Evolutionary conservation across 2,113 vertebrate species (phyloP), one percentile per base, ranked within the genome.

Genomic region (Nothocercus julius): DNA sequence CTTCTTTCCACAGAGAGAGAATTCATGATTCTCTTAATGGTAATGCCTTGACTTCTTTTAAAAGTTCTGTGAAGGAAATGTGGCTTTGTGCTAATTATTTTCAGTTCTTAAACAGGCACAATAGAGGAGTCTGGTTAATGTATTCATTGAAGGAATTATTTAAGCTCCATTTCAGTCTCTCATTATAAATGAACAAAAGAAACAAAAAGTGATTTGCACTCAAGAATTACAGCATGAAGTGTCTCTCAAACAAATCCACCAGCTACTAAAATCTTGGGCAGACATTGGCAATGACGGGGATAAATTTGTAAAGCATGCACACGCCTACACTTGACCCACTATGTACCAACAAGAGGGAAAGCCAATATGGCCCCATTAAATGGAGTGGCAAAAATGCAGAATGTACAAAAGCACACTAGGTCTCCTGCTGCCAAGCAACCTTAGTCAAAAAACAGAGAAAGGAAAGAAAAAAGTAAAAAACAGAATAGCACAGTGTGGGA

Each of bases 131-230:
- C 96, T 95, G 93, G 93, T 96, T 97, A 97, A 97, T 94, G 96
- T 95, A 97, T 97, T 98, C 97, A 98, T 92, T 96, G 94, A 96
- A 96, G 86, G 96, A 97, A 97, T 98, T 98, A 98, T 94, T 98
- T 97, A 97, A 98, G 97, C 97, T 98, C 95, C 97, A 98, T 97
- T 97, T 98, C 97, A 97, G 90, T 91, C 92, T 94, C 97, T 97
- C 91, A 94, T 97, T 98, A 97, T 96, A 95, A 93, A 82, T 47
- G 87, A 94, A 98, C 95, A 98, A 98, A 98, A 97, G 97, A 96
- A 97, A 98, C 95, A 97, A 96, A 97, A 97, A 97, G 97, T 96
- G 96, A 97, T 98, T 98, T 97, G 94, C 95, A 93, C 95, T 98
- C 78, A 86, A 96, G 97, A 97, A 97, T 97, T 97, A 96, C 91